Percentiles rank a stretch among this genome's conserved stretches.
These are phyloP conservation scores for Odontesthes bonariensis DNA, from an alignment of 2,113 vertebrate genomes.

Conservation along the genomic window DNA sequence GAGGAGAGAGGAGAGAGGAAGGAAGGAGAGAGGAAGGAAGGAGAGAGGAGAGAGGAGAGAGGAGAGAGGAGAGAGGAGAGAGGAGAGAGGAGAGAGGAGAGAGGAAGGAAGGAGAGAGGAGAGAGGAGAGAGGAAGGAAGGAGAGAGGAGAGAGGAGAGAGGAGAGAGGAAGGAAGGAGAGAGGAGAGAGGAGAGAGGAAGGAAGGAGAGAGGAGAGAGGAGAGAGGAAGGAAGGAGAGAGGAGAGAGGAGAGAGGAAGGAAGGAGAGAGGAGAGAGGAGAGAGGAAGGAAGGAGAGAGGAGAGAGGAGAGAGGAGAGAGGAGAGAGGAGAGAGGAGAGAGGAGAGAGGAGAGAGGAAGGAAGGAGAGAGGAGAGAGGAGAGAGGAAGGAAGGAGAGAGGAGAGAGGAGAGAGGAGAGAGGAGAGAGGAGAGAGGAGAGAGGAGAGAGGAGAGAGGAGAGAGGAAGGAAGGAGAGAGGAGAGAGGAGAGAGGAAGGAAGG, in stretches of 20 bases:
- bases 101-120: background rate
- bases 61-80: too few relatives aligned
- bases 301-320: too few relatives aligned
- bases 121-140: background rate
- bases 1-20: background rate
- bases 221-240: too few relatives aligned
- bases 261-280: background rate
- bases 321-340: too few relatives aligned
- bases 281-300: too few relatives aligned
- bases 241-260: too few relatives aligned
- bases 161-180: background rate
- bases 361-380: accelerated
- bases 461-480: background rate
- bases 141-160: background rate
- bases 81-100: background rate
- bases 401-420: too few relatives aligned
- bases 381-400: background rate
- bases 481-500: background rate
- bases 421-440: too few relatives aligned
- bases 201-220: too few relatives aligned
- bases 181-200: background rate
- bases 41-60: too few relatives aligned
- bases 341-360: too few relatives aligned
- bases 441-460: slow-evolving; percentile 4
- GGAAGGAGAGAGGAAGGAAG: too few relatives aligned